Conservation (phyloP, 2,888 invertebrate genomes). For the Auanema freiburgensis region DNA sequence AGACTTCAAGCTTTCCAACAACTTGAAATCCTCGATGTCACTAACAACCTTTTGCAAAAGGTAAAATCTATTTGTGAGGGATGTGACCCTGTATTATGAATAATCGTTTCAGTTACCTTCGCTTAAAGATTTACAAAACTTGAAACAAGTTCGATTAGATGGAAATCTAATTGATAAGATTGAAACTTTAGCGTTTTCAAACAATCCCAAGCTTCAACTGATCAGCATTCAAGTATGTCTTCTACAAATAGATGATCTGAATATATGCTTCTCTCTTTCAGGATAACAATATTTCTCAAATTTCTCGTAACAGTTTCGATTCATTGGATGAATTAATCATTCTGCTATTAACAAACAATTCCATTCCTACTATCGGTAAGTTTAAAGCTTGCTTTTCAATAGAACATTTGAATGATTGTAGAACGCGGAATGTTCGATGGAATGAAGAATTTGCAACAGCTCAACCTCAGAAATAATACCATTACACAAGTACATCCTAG, state of each 20-base stretch:
- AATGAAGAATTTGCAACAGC: constrained; percentile 72
- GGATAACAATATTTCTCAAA: constrained; percentile 54
- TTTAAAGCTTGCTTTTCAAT: background rate
- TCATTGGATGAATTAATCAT: constrained; percentile 73
- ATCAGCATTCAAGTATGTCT: constrained; percentile 74
- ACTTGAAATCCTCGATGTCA: constrained; percentile 77
- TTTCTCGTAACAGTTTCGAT: constrained; percentile 63
- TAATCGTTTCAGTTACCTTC: constrained; percentile 67
- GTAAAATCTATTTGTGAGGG: constrained; percentile 68
- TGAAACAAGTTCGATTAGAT: constrained; percentile 73
- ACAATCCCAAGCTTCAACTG: constrained; percentile 73
- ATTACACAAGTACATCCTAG: constrained; percentile 34
- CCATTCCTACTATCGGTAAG: constrained; percentile 74
- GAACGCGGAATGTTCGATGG: constrained; percentile 67
- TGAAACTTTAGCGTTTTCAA: constrained; percentile 80
- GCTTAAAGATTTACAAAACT: constrained; percentile 77
- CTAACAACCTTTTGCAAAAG: constrained; percentile 77
- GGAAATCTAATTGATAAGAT: constrained; percentile 73
- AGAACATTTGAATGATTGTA: constrained; percentile 21
- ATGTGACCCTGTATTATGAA: too few species aligned
- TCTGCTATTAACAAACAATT: constrained; percentile 79
- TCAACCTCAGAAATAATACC: constrained; percentile 53
- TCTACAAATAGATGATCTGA: background rate
- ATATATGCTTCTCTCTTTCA: constrained; percentile 13
- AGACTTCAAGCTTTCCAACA: constrained; percentile 80